phyloP scores from a whole-genome alignment of 2,888 invertebrate species.

The Acanthosepion lycidas region DNA sequence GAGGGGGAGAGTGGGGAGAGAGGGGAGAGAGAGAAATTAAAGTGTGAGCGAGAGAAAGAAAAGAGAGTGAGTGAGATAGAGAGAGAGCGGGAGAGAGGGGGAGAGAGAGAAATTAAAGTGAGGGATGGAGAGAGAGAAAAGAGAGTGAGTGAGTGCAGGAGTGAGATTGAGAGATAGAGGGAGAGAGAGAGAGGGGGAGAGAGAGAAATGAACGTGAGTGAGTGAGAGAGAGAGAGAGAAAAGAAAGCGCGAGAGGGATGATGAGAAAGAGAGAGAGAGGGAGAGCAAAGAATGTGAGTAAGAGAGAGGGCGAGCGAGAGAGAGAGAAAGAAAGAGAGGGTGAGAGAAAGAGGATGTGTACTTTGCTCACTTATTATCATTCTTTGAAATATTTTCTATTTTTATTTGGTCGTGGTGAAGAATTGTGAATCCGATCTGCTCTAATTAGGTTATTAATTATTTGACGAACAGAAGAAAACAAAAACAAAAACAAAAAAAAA shows the following conservation, averaged over 20 bases:
- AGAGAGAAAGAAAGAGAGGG: not conserved
- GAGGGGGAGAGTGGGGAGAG: not conserved
- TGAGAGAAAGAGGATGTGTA: not conserved
- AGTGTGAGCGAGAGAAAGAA: not conserved
- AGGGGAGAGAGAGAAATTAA: not conserved
- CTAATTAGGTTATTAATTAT: no score
- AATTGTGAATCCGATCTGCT: no score
- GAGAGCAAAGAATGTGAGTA: conserved; percentile 36
- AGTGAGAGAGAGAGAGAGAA: conserved; percentile 43
- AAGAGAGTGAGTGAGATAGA: no score
- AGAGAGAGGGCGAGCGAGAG: not conserved
- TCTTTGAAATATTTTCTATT: not conserved
- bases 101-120: no score
- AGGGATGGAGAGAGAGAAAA: no score
- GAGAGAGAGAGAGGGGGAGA: not conserved
- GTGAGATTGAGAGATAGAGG: not conserved
- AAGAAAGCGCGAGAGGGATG: not conserved
- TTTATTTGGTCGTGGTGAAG: no score
- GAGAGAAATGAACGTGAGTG: not conserved
- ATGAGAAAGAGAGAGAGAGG: not conserved
- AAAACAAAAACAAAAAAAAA: no score
- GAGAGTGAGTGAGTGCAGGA: no score
- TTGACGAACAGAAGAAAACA: no score
- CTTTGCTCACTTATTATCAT: not conserved
- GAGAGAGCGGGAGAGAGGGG: no score